Conservation (phyloP, 2,888 invertebrate species). For the Thysanoteuthis rhombus region DNA sequence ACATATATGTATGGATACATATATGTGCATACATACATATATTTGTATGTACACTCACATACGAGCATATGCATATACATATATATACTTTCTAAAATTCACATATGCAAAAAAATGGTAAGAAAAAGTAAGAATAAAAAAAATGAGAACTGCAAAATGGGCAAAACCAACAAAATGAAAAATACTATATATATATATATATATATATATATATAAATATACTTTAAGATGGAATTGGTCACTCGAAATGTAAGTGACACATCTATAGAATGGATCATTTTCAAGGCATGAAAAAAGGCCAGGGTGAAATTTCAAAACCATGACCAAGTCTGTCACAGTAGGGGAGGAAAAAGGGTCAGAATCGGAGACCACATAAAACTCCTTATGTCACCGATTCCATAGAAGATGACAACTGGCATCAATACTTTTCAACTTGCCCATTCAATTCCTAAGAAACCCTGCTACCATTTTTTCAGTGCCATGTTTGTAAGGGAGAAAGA, state of each 20-base stretch:
- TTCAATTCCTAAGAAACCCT: background rate
- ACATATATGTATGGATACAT: background rate
- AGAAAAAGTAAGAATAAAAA: background rate
- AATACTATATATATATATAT: no score
- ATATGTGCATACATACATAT: no score
- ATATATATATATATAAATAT: no score
- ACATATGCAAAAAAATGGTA: background rate
- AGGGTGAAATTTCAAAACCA: background rate
- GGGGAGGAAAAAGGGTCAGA: background rate
- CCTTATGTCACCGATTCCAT: background rate
- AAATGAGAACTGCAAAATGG: background rate
- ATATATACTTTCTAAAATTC: background rate
- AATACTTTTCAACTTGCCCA: background rate
- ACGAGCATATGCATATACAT: background rate
- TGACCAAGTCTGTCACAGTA: background rate
- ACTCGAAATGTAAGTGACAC: background rate
- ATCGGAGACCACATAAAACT: background rate
- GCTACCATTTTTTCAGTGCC: background rate
- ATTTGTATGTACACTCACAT: no score
- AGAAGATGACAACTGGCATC: background rate
- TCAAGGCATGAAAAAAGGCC: background rate
- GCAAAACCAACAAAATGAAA: background rate
- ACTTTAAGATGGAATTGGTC: background rate
- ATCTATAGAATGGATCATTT: background rate
- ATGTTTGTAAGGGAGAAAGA: background rate